Base-by-base conservation (phyloP, 1,140 invertebrate genomes). In the Diorhabda carinulata region DNA sequence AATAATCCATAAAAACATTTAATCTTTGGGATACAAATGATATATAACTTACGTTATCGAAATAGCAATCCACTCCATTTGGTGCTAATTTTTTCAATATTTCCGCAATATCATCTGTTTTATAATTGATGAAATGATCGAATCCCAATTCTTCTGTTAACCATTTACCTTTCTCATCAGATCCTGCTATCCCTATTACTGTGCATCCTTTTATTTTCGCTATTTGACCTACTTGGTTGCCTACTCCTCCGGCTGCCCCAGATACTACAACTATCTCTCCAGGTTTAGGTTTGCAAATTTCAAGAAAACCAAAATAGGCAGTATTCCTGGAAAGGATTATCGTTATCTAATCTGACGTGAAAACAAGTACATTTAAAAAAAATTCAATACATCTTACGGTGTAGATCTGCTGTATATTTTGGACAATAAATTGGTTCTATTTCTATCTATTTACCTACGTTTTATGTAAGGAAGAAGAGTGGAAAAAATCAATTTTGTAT, bases 171-270 rank as follows among this genome's bases (percentile, higher is more conserved):
- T 92, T 92, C 0, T 86, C 87, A 63, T 90, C 87, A 25, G 84
- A 83, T 6, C 90, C 90, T 67, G 89, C 86, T 75, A 90, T 88
- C 6, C 89, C 91, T 72, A 92, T 87, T 0, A 91, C 90, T 68
- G 79, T 86, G 63, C 89, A 87, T 25, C 86, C 86, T 79, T 87
- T 82, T 61, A 89, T 86, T 78, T 90, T 90, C 3, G 85, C 90
- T 61, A 92, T 88, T 81, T 92, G 90, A 10, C 90, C 90, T 3
- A 91, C 90, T 56, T 88, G 81, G 70, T 83, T 87, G 3, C 91
- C 91, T n/a, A 92, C 89, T 43, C 89, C 90, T 25, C 90, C 88
- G 40, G 86, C 88, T n/a, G 89, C 89, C 40, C 85, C 84, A n/a
- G 83, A 86, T 3, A 92, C 84, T 2, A 91, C 86, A 1, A 92